Conservation (phyloP, 2,797 vertebrate genomes). For the Spheniscus humboldti region DNA sequence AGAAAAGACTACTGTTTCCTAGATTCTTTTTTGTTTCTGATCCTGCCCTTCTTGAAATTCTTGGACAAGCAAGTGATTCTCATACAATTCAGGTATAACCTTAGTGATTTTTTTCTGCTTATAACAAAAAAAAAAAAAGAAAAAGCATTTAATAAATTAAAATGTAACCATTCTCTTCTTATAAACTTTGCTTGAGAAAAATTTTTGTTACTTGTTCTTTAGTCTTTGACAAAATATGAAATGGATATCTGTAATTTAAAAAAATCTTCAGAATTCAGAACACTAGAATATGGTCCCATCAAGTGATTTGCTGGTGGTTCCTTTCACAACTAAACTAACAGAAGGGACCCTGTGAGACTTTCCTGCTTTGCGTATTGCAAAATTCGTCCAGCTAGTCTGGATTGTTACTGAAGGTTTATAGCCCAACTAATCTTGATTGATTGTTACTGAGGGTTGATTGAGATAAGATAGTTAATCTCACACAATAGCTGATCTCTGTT, state of each 20-base stretch:
- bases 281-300: neutral
- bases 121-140: neutral
- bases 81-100: slow-evolving; percentile 76
- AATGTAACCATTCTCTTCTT: neutral
- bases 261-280: neutral
- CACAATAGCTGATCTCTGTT: neutral
- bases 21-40: slow-evolving; percentile 81
- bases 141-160: neutral
- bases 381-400: neutral
- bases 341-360: neutral
- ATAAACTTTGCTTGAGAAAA: neutral
- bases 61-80: slow-evolving; percentile 80
- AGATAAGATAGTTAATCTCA: neutral
- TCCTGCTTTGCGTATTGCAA: neutral
- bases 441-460: neutral
- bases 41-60: slow-evolving; percentile 79
- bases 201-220: neutral
- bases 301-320: neutral
- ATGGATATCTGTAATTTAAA: neutral
- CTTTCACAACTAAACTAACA: neutral
- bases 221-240: neutral
- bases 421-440: neutral
- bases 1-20: slow-evolving; percentile 78
- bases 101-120: neutral
- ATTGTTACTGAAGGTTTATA: neutral